Evolutionary conservation across 1,140 invertebrate genomes (phyloP), one percentile per base, ranked within the genome.

Genomic region (Neocloeon triangulifer): DNA sequence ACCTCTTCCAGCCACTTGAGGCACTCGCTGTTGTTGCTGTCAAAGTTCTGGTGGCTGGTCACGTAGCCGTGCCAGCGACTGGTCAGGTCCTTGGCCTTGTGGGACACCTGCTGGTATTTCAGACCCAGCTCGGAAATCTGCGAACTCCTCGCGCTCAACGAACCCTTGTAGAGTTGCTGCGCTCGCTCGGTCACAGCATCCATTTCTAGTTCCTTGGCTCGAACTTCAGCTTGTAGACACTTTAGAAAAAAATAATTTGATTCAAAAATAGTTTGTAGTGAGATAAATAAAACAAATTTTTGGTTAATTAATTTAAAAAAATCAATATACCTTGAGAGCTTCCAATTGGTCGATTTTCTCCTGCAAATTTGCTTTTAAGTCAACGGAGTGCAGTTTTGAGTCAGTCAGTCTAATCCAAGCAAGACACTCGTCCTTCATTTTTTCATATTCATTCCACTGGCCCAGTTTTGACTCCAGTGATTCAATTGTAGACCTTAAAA

Each of bases 21-120:
- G 41, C 77, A 86, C 44, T 86, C 76, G 0, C 69, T 59, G 5
- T 85, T 59, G 37, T 75, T 69, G 37, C 67, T 73, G 13, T 82
- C 68, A 47, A 91, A 91, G 39, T 86, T 76, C 54, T 88, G 73
- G 49, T 94, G 86, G 22, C 71, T 75, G 20, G 65, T 67, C 0
- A 89, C 85, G 53, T 88, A 91, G 41, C 81, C 74, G 41, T 89
- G 79, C 89, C 89, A 94, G 35, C 78, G 73, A 27, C 68, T 66
- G 29, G 80, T 77, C 13, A 89, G 51, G 46, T 94, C 86, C 56
- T 92, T 94, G 5, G 91, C 73, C 58, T 84, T 88, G 38, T 73
- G 71, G 13, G 72, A 76, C 30, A 92, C 62, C 41, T 82, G 73
- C 51, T 91, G 85, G 48, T 92, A 92, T 52, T 86, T 88, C 1